Conservation (phyloP, 2,113 vertebrate species). For the Blennius ocellaris region DNA sequence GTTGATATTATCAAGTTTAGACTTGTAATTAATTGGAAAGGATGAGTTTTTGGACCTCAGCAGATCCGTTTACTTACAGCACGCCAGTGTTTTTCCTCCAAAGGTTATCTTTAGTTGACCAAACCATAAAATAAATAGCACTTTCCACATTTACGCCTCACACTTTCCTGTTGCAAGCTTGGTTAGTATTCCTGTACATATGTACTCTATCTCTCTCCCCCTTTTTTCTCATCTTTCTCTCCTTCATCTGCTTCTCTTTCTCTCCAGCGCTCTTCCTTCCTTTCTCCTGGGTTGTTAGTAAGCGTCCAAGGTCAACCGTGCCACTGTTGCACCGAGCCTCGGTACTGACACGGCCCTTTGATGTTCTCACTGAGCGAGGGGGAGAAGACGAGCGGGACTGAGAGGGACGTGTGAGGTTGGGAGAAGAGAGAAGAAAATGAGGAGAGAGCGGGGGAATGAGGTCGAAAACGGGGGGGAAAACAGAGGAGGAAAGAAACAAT, state of each 20-base stretch:
- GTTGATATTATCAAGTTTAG: no score
- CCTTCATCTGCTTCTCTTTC: slow-evolving; percentile 16
- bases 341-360: slow-evolving; percentile 59
- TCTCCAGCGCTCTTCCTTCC: not conserved
- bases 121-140: slow-evolving; percentile 13
- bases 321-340: slow-evolving; percentile 59
- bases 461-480: not conserved
- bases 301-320: slow-evolving; percentile 72
- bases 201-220: not conserved
- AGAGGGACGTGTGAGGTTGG: slow-evolving; percentile 27
- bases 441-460: not conserved
- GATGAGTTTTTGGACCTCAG: no score
- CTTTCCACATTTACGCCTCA: not conserved
- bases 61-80: no score
- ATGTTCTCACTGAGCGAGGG: slow-evolving; percentile 49
- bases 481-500: not conserved
- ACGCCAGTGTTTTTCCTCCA: no score
- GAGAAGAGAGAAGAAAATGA: not conserved
- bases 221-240: not conserved
- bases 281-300: slow-evolving; percentile 59
- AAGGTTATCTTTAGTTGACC: not conserved
- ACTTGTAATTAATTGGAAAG: no score
- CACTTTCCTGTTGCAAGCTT: slow-evolving; percentile 4
- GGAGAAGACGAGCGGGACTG: not conserved
- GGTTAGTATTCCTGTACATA: slow-evolving; percentile 42